Conservation (phyloP, 2,888 invertebrate genomes). For the Luperina testacea region DNA sequence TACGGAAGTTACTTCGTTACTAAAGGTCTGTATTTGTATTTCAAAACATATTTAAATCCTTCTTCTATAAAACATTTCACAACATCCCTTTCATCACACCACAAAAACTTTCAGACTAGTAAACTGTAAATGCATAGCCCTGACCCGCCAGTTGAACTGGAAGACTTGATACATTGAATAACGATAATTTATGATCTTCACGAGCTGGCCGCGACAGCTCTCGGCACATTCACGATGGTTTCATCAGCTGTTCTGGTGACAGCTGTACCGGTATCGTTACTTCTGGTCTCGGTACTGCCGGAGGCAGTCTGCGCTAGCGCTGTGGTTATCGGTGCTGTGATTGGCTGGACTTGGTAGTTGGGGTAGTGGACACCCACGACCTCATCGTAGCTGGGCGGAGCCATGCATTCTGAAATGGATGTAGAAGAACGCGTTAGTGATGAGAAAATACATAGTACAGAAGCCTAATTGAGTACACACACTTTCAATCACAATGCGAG, state of each 20-base stretch:
- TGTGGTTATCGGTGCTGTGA: slow-evolving; percentile 81
- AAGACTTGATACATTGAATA: slow-evolving; percentile 62
- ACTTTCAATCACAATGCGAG: neutral
- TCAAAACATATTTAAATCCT: slow-evolving; percentile 25
- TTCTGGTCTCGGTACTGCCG: slow-evolving; percentile 27
- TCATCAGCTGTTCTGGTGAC: slow-evolving; percentile 34
- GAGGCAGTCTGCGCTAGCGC: slow-evolving; percentile 73
- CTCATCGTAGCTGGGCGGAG: slow-evolving; percentile 88
- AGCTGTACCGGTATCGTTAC: slow-evolving; percentile 39
- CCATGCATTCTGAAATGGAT: slow-evolving; percentile 84
- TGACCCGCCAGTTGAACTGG: slow-evolving; percentile 70
- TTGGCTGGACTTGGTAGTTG: slow-evolving; percentile 79
- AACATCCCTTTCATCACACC: slow-evolving; percentile 49
- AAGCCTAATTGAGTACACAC: neutral
- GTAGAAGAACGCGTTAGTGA: slow-evolving; percentile 24
- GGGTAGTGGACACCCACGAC: slow-evolving; percentile 87
- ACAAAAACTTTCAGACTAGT: slow-evolving; percentile 68
- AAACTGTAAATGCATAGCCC: slow-evolving; percentile 69
- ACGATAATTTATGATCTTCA: slow-evolving; percentile 61
- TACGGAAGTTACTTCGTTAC: slow-evolving; percentile 4
- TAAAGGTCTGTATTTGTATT: slow-evolving; percentile 16
- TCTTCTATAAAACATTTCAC: slow-evolving; percentile 37
- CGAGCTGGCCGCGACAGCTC: slow-evolving; percentile 71
- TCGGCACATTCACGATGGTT: slow-evolving; percentile 64
- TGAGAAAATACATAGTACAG: neutral